These are phyloP conservation scores for Hucho hucho DNA, from an alignment of 2,113 vertebrate genomes.

Conservation along the genomic window DNA sequence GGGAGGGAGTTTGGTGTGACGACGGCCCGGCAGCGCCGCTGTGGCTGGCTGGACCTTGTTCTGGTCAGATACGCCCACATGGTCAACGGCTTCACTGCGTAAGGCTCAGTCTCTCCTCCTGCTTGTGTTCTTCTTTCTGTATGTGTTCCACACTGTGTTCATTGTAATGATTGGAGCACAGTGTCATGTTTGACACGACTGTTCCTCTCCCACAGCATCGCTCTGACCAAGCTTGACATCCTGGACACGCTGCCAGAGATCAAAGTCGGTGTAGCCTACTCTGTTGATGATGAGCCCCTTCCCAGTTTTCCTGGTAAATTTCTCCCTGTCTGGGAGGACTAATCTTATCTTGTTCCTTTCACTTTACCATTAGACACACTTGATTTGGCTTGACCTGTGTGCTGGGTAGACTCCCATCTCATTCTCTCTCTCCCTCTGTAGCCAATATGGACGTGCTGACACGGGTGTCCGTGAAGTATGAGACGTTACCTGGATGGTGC, in stretches of 20 bases:
- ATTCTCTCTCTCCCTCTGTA: slow-evolving; percentile 26
- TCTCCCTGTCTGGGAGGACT: neutral
- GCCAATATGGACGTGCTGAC: slow-evolving; percentile 79
- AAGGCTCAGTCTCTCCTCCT: slow-evolving; percentile 43
- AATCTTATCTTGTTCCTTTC: neutral
- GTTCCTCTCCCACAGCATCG: slow-evolving; percentile 67
- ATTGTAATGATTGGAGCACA: neutral
- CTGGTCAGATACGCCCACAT: slow-evolving; percentile 82
- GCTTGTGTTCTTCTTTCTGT: neutral
- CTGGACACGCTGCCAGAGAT: slow-evolving; percentile 77
- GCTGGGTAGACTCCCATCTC: too few species aligned
- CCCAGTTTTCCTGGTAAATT: slow-evolving; percentile 77
- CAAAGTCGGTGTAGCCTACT: slow-evolving; percentile 77
- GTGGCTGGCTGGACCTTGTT: slow-evolving; percentile 83
- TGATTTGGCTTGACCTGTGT: neutral
- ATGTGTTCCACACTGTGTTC: neutral
- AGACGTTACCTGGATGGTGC: slow-evolving; percentile 75
- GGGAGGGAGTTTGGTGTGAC: slow-evolving; percentile 80
- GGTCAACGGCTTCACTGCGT: slow-evolving; percentile 83
- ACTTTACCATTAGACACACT: neutral
- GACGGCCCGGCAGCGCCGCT: slow-evolving; percentile 85
- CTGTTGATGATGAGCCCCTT: slow-evolving; percentile 66
- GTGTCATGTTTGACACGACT: neutral
- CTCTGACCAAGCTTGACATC: slow-evolving; percentile 79
- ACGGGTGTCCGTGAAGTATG: slow-evolving; percentile 71